Base-by-base conservation (phyloP, 2,113 vertebrate species). In the Nothobranchius kuhntae region DNA sequence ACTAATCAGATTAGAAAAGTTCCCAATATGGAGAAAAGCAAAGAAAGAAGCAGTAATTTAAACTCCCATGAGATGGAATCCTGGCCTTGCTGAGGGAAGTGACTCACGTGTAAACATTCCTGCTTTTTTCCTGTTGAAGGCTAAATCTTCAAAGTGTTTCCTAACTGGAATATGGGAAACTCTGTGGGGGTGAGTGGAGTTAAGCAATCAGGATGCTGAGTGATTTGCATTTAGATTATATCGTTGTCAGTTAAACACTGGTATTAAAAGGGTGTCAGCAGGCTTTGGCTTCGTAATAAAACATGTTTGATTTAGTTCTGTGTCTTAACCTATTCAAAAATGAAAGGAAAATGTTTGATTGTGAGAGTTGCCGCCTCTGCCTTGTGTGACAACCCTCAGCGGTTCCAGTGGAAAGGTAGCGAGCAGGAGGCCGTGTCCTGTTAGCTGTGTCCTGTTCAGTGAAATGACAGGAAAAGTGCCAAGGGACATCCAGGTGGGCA, bases 1-100 rank as follows among this genome's bases (percentile, higher is more conserved):
- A 65, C 69, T 69, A 77, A 81, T 84, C 79, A 70, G 77, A 82
- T 80, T 75, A 80, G 44, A 50, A 65, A 68, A 60, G 57, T 75
- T 81, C 48, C 26, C 60, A 0, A 2, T 65, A 46, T 44, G 59
- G 69, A 74, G 68, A 61, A 77, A 83, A 83, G 73, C 74, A 78
- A 65, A 71, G 76, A 74, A 80, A 85, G 59, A 48, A 10, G 73
- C 38, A 38, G 51, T 57, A 21, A 60, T 82, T 81, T 68, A 13
- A 73, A 24, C 66, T 76, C 68, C 75, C 68, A 44, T 0, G 51
- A 79, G 61, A 56, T 69, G 59, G 55, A 70, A 45, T 54, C 71
- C 67, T 71, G 65, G 61, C 45, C 10, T 15, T 82, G 76, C 69
- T 75, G 80, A 70, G 73, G 71, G 66, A 77, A 75, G 66, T 70